Percentiles rank a stretch among this genome's conserved stretches.
Conservation (phyloP, 2,797 vertebrate species). For the Enteromius anoplus region DNA sequence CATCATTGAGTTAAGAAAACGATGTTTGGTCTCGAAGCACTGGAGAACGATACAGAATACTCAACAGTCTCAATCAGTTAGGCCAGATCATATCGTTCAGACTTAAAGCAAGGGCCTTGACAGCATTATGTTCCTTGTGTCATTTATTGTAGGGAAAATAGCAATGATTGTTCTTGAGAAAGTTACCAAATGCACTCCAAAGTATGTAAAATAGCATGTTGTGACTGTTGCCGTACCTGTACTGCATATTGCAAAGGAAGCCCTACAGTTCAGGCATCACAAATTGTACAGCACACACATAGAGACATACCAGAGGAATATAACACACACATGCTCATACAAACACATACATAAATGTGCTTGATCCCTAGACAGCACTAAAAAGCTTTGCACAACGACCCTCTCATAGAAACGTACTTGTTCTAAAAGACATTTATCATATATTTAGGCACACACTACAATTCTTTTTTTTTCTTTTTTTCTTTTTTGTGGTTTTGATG, state of each 20-base stretch:
- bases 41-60: slow-evolving; percentile 10
- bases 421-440: slow-evolving; percentile 73
- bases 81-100: neutral
- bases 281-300: slow-evolving; percentile 66
- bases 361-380: slow-evolving; percentile 69
- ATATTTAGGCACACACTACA: slow-evolving; percentile 67
- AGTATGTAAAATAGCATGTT: slow-evolving; percentile 37
- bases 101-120: slow-evolving; percentile 14
- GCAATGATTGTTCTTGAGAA: slow-evolving; percentile 59
- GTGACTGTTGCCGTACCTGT: slow-evolving; percentile 72
- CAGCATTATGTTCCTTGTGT: slow-evolving; percentile 22
- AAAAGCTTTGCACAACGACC: slow-evolving; percentile 77
- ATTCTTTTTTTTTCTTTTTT: slow-evolving; percentile 61
- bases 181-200: slow-evolving; percentile 50
- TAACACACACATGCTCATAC: slow-evolving; percentile 73
- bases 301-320: slow-evolving; percentile 75
- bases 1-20: slow-evolving; percentile 15
- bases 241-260: slow-evolving; percentile 86
- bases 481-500: slow-evolving; percentile 54
- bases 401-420: slow-evolving; percentile 71
- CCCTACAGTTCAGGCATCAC: slow-evolving; percentile 80
- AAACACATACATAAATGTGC: slow-evolving; percentile 68
- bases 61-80: slow-evolving; percentile 8
- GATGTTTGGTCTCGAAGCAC: slow-evolving; percentile 24
- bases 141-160: slow-evolving; percentile 35